Evolutionary conservation across 2,797 vertebrate species (phyloP).

Genomic region (Scyliorhinus canicula): DNA sequence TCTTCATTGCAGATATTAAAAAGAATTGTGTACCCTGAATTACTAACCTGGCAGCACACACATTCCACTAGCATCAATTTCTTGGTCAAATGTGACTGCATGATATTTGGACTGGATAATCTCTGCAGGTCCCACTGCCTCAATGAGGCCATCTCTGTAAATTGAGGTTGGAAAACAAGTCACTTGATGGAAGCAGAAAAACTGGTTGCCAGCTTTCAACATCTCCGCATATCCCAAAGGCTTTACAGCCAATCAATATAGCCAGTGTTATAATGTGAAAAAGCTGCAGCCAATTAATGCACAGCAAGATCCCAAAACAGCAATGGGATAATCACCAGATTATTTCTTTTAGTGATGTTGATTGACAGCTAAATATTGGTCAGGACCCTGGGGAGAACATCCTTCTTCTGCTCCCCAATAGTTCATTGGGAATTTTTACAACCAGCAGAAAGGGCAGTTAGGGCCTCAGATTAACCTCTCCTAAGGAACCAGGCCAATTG

Average conservation of each 20-base stretch:
- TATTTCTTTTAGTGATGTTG: background rate
- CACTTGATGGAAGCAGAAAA: background rate
- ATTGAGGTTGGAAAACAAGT: background rate
- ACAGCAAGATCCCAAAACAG: background rate
- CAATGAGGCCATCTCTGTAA: constrained; percentile 76
- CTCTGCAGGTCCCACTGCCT: constrained; percentile 73
- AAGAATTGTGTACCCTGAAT: background rate
- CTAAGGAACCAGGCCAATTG: background rate
- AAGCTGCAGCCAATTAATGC: background rate
- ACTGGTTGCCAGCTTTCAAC: background rate
- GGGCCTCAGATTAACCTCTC: background rate
- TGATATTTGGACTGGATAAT: constrained; percentile 64
- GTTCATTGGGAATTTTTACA: background rate
- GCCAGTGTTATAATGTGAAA: background rate
- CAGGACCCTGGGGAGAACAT: background rate
- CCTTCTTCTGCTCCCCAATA: background rate
- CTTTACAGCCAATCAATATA: background rate
- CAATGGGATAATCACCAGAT: background rate
- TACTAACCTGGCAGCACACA: constrained; percentile 80
- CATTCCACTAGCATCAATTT: constrained; percentile 83
- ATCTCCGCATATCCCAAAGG: background rate
- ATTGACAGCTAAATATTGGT: background rate
- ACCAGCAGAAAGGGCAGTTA: background rate
- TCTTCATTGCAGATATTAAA: background rate
- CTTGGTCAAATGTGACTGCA: constrained; percentile 67